These are phyloP conservation scores for Danio kyathit DNA, from an alignment of 2,797 vertebrate genomes.

Conservation along the genomic window DNA sequence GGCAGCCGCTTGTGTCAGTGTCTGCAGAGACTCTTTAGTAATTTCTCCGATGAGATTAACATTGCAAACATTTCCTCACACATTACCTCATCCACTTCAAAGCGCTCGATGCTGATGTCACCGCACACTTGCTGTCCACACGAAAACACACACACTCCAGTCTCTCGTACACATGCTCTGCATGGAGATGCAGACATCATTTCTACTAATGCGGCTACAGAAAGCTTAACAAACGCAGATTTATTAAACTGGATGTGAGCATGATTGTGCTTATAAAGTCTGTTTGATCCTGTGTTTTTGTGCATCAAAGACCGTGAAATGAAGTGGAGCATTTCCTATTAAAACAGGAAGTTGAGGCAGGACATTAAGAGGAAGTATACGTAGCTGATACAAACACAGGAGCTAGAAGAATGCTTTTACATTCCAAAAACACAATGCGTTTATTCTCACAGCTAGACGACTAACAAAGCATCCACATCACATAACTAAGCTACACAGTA, in stretches of 20 bases:
- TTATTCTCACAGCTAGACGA: not conserved
- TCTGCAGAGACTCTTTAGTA: conserved; percentile 48
- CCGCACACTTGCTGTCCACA: conserved; percentile 64
- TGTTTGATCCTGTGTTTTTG: not conserved
- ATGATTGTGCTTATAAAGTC: not conserved
- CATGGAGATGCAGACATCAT: not conserved
- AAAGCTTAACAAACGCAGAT: not conserved
- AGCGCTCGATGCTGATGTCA: conserved; percentile 76
- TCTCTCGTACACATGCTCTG: not conserved
- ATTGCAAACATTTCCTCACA: conserved; percentile 79
- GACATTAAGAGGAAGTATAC: not conserved
- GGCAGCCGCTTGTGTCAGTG: conserved; percentile 1
- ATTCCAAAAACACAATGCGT: not conserved
- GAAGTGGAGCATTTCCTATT: not conserved
- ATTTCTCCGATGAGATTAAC: conserved; percentile 75
- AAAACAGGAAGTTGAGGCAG: not conserved
- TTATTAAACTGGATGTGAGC: not conserved
- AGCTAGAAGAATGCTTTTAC: not conserved
- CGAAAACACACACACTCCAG: conserved; percentile 42
- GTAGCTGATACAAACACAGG: not conserved
- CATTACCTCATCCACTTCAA: conserved; percentile 84
- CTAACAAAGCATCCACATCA: not conserved
- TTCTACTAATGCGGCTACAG: not conserved
- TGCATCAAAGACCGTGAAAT: conserved; percentile 10
- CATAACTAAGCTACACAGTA: not conserved